Percentiles rank a stretch among this genome's conserved stretches.
phyloP scores from a whole-genome alignment of 2,888 invertebrate genomes.

The Nipponacmea schrenckii region DNA sequence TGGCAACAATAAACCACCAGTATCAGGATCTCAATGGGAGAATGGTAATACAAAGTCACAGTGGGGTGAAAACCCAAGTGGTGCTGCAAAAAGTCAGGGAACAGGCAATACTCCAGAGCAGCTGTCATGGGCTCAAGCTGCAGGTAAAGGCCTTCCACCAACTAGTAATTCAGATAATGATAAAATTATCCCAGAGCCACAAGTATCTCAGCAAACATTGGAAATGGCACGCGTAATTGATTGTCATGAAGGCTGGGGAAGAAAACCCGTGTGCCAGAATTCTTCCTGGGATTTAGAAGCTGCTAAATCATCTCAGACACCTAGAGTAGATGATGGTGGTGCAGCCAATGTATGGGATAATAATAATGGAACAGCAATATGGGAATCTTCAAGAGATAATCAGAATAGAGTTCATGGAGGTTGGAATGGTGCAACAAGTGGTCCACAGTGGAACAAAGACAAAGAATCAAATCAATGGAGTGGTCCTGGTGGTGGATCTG shows the following conservation, averaged over 20 bases:
- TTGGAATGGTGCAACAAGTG: constrained; percentile 34
- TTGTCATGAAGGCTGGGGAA: constrained; percentile 65
- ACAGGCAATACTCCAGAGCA: constrained; percentile 29
- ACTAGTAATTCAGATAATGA: constrained; percentile 38
- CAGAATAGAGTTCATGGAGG: constrained; percentile 22
- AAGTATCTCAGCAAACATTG: constrained; percentile 27
- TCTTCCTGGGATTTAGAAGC: constrained; percentile 60
- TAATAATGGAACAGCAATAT: constrained; percentile 76
- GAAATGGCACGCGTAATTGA: constrained; percentile 55
- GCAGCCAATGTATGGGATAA: constrained; percentile 80
- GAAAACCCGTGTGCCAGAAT: constrained; percentile 63
- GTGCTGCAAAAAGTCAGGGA: constrained; percentile 25
- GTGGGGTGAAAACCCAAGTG: constrained; percentile 30
- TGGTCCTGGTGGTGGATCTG: constrained; percentile 23
- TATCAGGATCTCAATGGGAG: constrained; percentile 21
- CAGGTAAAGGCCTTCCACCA: constrained; percentile 69
- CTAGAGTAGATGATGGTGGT: constrained; percentile 17
- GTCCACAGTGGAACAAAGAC: constrained; percentile 21
- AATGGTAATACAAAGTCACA: constrained; percentile 27
- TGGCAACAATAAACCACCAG: constrained; percentile 36
- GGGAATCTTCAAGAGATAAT: constrained; percentile 55
- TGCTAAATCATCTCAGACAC: constrained; percentile 44
- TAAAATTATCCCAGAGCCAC: constrained; percentile 39
- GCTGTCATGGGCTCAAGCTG: constrained; percentile 77
- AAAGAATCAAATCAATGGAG: constrained; percentile 28